Base-by-base conservation (phyloP, 2,113 vertebrate species). In the Rattus norvegicus region DNA sequence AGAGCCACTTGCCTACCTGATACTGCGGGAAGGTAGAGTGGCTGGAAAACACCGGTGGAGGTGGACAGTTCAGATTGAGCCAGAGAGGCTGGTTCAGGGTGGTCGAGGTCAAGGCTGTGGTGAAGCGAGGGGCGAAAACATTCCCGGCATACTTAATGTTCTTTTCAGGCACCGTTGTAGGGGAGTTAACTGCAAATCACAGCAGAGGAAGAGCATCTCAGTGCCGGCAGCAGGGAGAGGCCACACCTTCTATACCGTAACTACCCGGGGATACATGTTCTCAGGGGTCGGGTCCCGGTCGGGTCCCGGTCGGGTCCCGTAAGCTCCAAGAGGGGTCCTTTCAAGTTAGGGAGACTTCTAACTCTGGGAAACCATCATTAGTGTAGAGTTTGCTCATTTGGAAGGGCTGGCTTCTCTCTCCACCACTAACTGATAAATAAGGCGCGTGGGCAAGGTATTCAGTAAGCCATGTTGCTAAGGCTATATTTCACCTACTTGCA, bases 1-100 rank as follows among this genome's bases (percentile, higher is more conserved):
- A 13, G 43, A 65, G 79, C 80, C 54, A 0, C 47, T n/a, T 5
- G 3, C 95, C 98, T 98, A 98, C 98, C 98, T 98, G 98, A 4
- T 98, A 97, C 33, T 97, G 97, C 1, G 97, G 93, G 1, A 98
- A 95, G 77, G 76, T 90, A 0, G 97, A 95, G 16, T 96, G 94
- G 61, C 73, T 98, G 39, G 97, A 52, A 67, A 98, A 95, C 59
- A 94, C 2, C 0, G 96, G 91, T 0, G 85, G 76, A 0, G 95
- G 95, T 33, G 95, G 88, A 20, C 97, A 97, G 90, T 96, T 98
- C 72, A 97, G 59, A 12, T 94, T 98, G 67, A 98, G 95, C 98
- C 97, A 96, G 77, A 79, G 52, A 0, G 98, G 95, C 87, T 98
- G 98, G 43, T 96, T 98, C 86, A 95, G 49, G 2, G 84, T 86